phyloP scores from a whole-genome alignment of 2,888 invertebrate species.

The Zonitis immaculata region DNA sequence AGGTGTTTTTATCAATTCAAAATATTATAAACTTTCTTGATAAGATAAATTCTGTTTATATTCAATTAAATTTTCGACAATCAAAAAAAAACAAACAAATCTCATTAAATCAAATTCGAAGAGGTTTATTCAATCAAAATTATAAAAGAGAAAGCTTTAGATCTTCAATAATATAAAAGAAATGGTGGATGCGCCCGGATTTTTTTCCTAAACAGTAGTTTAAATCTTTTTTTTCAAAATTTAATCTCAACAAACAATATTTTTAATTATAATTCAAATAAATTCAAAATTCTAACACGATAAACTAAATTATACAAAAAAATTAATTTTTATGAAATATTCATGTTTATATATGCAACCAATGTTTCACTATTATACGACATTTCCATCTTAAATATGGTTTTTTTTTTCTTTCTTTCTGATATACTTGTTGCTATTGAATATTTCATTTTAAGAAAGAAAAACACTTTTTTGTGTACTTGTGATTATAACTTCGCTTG shows the following conservation, averaged over 20 bases:
- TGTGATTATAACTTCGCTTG: slow-evolving; percentile 6
- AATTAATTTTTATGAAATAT: neutral
- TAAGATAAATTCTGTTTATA: neutral
- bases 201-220: too few species aligned
- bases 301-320: too few species aligned
- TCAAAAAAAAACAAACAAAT: too few species aligned
- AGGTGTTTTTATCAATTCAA: neutral
- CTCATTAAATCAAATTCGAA: too few species aligned
- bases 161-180: too few species aligned
- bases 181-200: neutral
- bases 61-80: too few species aligned
- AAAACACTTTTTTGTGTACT: slow-evolving; percentile 5
- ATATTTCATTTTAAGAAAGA: slow-evolving; percentile 4
- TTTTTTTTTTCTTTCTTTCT: too few species aligned
- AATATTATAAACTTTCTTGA: neutral
- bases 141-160: too few species aligned
- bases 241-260: neutral
- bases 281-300: too few species aligned
- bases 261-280: neutral
- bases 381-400: slow-evolving; percentile 4
- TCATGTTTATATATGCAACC: slow-evolving; percentile 11
- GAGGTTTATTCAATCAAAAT: too few species aligned
- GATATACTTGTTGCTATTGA: slow-evolving; percentile 9
- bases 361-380: slow-evolving; percentile 6
- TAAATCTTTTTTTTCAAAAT: too few species aligned